Conservation (phyloP, 2,113 vertebrate species). For the Mixornis gularis region DNA sequence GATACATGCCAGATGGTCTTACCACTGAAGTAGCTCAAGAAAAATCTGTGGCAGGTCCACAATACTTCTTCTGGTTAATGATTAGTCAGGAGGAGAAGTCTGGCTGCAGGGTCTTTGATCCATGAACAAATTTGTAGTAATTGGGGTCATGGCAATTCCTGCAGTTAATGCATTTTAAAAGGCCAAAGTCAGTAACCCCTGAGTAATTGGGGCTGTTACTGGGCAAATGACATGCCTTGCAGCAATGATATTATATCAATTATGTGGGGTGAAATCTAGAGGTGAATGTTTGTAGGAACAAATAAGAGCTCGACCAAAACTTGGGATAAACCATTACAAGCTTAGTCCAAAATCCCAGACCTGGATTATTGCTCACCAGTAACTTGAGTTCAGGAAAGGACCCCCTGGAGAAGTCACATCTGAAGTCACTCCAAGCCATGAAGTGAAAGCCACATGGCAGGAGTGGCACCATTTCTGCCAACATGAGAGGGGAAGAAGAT, state of each 20-base stretch:
- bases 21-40: background rate
- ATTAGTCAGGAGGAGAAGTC: background rate
- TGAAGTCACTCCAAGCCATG: background rate
- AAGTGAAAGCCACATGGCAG: background rate
- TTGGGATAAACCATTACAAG: background rate
- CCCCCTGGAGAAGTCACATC: background rate
- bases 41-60: background rate
- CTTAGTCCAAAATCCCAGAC: background rate
- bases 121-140: constrained; percentile 12
- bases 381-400: background rate
- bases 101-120: background rate
- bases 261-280: background rate
- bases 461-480: background rate
- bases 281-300: background rate
- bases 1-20: background rate
- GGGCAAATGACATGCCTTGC: background rate
- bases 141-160: constrained; percentile 8
- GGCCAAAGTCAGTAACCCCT: background rate
- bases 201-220: background rate
- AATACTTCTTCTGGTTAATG: background rate
- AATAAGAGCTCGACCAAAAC: background rate
- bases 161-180: constrained; percentile 21
- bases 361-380: background rate
- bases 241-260: background rate
- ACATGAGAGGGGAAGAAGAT: background rate